These are phyloP conservation scores for Lepidurus apus DNA, from an alignment of 1,140 invertebrate genomes.

Conservation along the genomic window DNA sequence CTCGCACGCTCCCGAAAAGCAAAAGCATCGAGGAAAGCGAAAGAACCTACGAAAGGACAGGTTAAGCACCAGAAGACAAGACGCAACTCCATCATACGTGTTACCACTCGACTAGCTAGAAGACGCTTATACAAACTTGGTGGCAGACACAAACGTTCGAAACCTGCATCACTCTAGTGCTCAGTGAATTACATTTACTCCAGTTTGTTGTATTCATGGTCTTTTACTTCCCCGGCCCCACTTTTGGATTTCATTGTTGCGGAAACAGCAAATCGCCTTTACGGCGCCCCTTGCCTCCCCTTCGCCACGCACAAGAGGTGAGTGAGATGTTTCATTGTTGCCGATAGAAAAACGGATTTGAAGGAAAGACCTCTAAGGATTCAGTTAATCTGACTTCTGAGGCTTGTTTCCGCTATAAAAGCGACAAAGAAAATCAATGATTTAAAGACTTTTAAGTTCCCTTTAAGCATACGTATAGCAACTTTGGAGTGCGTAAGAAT, in stretches of 20 bases:
- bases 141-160: not conserved
- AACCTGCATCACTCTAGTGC: too few species aligned
- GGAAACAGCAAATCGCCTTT: not conserved
- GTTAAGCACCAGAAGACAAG: conserved; percentile 18
- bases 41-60: not conserved
- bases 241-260: not conserved
- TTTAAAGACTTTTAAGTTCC: not conserved
- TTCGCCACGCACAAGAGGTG: conserved; percentile 4
- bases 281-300: too few species aligned
- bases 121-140: not conserved
- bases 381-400: not conserved
- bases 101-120: not conserved
- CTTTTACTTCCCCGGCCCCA: too few species aligned
- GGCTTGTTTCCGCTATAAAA: not conserved
- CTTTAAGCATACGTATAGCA: not conserved
- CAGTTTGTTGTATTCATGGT: too few species aligned
- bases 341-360: not conserved
- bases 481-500: not conserved
- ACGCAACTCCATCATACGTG: conserved; percentile 13
- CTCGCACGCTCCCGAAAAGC: not conserved
- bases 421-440: not conserved
- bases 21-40: not conserved
- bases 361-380: not conserved
- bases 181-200: too few species aligned
- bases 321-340: not conserved